phyloP scores from a whole-genome alignment of 2,113 vertebrate species.

The Nansenia antarctica region DNA sequence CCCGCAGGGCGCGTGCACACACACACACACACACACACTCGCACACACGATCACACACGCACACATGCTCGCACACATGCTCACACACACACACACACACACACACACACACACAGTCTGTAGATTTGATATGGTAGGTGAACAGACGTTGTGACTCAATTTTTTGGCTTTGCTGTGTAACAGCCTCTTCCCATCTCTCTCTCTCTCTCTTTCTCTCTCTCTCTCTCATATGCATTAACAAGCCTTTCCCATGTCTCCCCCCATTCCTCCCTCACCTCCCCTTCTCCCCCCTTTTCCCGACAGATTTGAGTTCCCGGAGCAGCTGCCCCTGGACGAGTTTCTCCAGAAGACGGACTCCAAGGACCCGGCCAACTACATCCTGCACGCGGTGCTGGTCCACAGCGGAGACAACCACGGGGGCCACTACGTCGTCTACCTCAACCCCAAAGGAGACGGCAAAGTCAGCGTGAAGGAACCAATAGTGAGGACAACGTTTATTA shows the following conservation, averaged over 20 bases:
- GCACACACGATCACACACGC: no score
- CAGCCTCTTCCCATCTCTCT: not conserved
- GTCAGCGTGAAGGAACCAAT: constrained; percentile 85
- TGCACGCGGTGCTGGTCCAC: constrained; percentile 96
- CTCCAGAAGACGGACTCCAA: constrained; percentile 97
- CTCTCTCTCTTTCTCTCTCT: not conserved
- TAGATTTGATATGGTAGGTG: no score
- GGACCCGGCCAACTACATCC: constrained; percentile 97
- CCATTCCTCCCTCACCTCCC: not conserved
- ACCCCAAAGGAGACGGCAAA: constrained; percentile 98
- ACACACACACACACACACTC: no score
- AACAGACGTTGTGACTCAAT: no score
- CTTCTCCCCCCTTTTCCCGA: not conserved
- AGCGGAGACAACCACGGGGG: constrained; percentile 99
- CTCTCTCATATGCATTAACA: no score
- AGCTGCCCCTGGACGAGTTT: constrained; percentile 96
- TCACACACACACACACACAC: no score
- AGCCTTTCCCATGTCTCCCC: no score
- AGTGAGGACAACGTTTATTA: no score
- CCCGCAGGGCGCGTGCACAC: no score
- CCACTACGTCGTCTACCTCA: constrained; percentile 99
- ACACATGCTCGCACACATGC: no score
- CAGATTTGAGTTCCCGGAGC: constrained; percentile 98
- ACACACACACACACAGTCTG: no score
- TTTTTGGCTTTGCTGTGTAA: no score